Evolutionary conservation across 2,888 invertebrate genomes (phyloP), one percentile per base, ranked within the genome.

Genomic region (Liposcelis brunnea): DNA sequence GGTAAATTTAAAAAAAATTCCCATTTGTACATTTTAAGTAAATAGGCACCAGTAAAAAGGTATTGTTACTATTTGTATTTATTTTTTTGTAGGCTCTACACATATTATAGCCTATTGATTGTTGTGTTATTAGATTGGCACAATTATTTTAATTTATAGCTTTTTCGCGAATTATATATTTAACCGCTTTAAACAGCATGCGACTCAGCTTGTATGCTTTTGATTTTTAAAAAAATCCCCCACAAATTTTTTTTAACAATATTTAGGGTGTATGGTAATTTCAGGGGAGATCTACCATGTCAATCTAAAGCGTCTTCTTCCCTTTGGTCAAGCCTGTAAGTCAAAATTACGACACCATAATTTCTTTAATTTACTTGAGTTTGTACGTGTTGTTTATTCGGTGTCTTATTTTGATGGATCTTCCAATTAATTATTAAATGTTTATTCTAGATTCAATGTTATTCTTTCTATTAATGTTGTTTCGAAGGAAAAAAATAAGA

Each of bases 201-300:
- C 4, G 11, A n/a, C 10, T 19, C 15, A 15, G 40, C 40, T 40
- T 40, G 40, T 18, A 6, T 16, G 26, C 26, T 26, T 26, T 6
- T 26, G 4, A 26, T 6, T 26, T 19, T 19, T 15, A 7, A 42
- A 42, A 40, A 51, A 50, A 53, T n/a, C n/a, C n/a, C n/a, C n/a
- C n/a, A n/a, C n/a, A n/a, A n/a, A n/a, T n/a, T n/a, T n/a, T n/a
- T n/a, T n/a, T n/a, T 44, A 46, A 52, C 49, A 58, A n/a, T 26
- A 26, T 26, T 26, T 26, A 26, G 26, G 26, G 8, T 26, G 8
- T 26, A 51, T 55, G 58, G 53, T 60, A 56, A 59, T 70, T 71
- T 61, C 70, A 71, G 70, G 69, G 71, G 70, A 56, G 70, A 70
- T 57, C 59, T 66, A 55, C 63, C 65, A 54, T 56, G 62, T 56